Evolutionary conservation across 2,113 vertebrate species (phyloP).

Genomic region (Odontophorus gujanensis): DNA sequence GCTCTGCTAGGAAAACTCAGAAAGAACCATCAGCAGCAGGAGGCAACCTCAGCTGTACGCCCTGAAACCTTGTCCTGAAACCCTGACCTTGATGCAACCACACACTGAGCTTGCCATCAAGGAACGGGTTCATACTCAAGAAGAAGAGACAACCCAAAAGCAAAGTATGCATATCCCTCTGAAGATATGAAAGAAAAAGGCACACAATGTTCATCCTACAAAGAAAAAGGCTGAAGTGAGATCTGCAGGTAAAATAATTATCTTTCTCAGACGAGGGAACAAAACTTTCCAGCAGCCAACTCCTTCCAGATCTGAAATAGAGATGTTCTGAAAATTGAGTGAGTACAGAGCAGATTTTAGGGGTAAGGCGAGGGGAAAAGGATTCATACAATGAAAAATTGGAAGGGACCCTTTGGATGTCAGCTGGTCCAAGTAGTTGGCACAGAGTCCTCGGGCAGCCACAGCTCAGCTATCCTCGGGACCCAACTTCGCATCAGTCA

Average conservation of each 20-base stretch:
- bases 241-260: neutral
- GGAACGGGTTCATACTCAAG: neutral
- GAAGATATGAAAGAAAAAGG: neutral
- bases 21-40: neutral
- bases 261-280: neutral
- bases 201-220: rapidly evolving
- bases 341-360: rapidly evolving
- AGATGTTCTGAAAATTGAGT: rapidly evolving
- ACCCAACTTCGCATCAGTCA: rapidly evolving
- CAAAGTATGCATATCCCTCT: rapidly evolving
- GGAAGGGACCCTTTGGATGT: neutral
- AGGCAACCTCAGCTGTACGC: rapidly evolving
- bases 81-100: rapidly evolving
- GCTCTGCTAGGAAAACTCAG: neutral
- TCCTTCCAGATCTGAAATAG: neutral
- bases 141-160: neutral
- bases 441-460: rapidly evolving
- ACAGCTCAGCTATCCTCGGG: rapidly evolving
- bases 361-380: neutral
- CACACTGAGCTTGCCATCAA: neutral
- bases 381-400: neutral
- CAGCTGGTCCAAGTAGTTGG: neutral
- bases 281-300: neutral
- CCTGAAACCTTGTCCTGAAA: too few relatives aligned
- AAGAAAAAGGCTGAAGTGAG: rapidly evolving